Evolutionary conservation across 2,888 invertebrate species (phyloP), one percentile per base, ranked within the genome.

Genomic region (Ectropis crepuscularia): DNA sequence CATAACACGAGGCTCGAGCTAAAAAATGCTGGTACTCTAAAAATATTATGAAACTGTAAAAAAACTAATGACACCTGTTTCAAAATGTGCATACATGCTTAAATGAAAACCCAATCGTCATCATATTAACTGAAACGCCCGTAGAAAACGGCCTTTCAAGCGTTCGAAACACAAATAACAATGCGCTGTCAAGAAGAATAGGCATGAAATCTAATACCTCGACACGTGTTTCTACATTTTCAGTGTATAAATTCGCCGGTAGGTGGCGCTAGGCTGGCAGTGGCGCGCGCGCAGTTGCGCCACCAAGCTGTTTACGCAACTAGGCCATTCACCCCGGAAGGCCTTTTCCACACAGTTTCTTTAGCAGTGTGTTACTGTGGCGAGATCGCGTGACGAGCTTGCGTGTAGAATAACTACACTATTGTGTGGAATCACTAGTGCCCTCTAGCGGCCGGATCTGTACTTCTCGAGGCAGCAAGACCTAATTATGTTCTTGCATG

Each of bases 281-380:
- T 77, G 80, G 76, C 80, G 83, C 80, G 83, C 81, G 78, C 76
- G 80, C 79, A 78, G 82, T 85, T 86, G 87, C 88, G 88, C 89
- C 87, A 89, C 87, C 79, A 75, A 74, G 79, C 82, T 80, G 82
- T 91, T 92, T 92, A 90, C 91, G 92, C 92, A 92, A 92, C 89
- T 78, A 82, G 91, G 89, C 83, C 90, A 74, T 91, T 92, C 86
- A 92, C 92, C 92, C 92, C 92, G 92, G 92, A 92, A 92, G 91
- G 83, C 89, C 86, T 90, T 92, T 91, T 90, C 91, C 90, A 89
- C 81, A 81, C 85, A 85, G 90, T 90, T 91, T 90, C 91, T 91
- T 89, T 88, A 88, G 77, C 87, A 89, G 86, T 90, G 82, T 90
- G 90, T 89, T 91, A 89, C 84, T 89, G 87, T 83, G 87, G 83